Base-by-base conservation (phyloP, 2,113 vertebrate genomes). In the Perccottus glenii region DNA sequence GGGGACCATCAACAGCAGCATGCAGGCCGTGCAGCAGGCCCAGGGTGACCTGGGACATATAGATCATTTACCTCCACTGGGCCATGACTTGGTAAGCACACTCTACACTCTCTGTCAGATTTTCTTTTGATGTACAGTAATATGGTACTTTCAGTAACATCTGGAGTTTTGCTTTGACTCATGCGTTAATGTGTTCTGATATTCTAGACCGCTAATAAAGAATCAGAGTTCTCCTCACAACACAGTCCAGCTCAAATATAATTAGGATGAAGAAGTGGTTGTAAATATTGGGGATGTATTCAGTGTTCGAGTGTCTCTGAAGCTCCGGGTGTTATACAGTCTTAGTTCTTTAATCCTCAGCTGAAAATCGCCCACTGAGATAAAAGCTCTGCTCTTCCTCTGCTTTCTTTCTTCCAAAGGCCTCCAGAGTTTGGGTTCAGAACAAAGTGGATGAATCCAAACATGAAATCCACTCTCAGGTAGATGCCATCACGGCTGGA, bases 361-460 rank as follows among this genome's bases (percentile, higher is more conserved):
- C 12, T 53, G 67, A n/a, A 78, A 78, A 65, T 78, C 70, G 60
- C 73, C 61, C 53, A 73, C 80, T 78, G 77, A 77, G 68, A 83
- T 88, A 69, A 87, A 89, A 78, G 78, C 58, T 76, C 64, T 68
- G 32, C 49, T 81, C 76, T 79, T 64, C 69, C 12, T 77, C 67
- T 77, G 76, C 48, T 51, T 36, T 27, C 19, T 27, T 27, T 27
- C 19, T 27, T 3, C 19, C 4, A 88, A 80, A 99, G 97, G 98
- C 97, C 5, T 99, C 98, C 56, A 94, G 96, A 82, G 95, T 98
- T 50, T 99, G 98, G 98, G 94, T 99, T 89, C 97, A 97, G 91
- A 99, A 99, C 93, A 99, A 99, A 91, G 96, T 99, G 67, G 98
- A 99, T 67, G 97, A 99, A 88, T 99, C 98, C 71, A 99, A 99